A percentile compares a stretch with the other conserved stretches of the same genome.
Evolutionary conservation across 2,113 vertebrate genomes (phyloP).

Genomic region (Heptranchias perlo): DNA sequence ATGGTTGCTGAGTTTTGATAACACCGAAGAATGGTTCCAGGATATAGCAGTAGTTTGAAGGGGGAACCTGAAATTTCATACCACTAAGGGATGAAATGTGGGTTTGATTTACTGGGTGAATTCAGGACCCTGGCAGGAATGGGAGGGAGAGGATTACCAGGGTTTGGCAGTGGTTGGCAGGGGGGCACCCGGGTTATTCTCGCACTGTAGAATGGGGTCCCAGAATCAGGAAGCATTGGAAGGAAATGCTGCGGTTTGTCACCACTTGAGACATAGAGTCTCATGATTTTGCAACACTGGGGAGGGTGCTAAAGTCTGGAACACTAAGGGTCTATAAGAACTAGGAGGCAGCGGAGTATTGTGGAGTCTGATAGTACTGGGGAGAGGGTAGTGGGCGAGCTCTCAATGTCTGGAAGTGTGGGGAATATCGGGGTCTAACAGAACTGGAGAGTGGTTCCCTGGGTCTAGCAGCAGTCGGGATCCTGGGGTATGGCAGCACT

Average conservation of each 20-base stretch:
- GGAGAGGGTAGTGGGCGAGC: not conserved
- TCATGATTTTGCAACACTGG: not conserved
- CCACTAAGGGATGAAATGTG: not conserved
- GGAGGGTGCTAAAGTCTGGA: not conserved
- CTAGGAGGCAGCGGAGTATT: not conserved
- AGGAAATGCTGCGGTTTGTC: not conserved
- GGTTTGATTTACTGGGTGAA: not conserved
- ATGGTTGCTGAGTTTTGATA: not conserved
- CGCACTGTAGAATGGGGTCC: not conserved
- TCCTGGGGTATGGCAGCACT: not conserved
- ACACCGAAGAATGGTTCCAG: not conserved
- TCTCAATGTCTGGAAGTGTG: no score
- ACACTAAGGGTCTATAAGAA: not conserved
- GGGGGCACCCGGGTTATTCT: not conserved
- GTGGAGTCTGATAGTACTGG: not conserved
- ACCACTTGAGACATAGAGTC: not conserved
- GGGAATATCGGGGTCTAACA: no score
- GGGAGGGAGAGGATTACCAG: not conserved
- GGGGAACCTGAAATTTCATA: not conserved
- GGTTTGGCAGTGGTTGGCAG: not conserved
- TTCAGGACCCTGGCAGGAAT: not conserved
- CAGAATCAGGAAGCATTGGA: not conserved
- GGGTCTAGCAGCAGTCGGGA: not conserved
- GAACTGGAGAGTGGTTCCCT: not conserved
- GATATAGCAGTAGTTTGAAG: not conserved